These are phyloP conservation scores for Erebia epiphron DNA, from an alignment of 2,888 invertebrate species.

Conservation along the genomic window DNA sequence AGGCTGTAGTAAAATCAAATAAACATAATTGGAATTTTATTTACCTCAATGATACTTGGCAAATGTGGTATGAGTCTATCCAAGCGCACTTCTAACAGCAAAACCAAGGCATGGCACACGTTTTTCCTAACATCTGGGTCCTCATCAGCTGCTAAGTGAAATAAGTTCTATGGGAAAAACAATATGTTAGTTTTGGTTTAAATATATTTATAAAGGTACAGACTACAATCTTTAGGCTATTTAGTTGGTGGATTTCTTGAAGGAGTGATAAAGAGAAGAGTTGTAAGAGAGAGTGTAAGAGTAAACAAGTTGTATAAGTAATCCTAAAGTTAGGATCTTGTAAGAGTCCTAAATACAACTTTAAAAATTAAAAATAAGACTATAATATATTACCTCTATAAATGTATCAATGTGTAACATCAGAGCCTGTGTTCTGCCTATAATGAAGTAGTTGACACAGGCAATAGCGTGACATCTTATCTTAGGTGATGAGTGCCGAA, in stretches of 20 bases:
- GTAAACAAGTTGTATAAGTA: no score
- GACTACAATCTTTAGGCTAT: not conserved
- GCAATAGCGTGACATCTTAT: constrained; percentile 99
- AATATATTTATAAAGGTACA: not conserved
- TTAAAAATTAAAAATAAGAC: constrained; percentile 23
- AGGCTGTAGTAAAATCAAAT: no score
- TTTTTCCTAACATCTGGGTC: constrained; percentile 99
- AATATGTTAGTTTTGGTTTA: not conserved
- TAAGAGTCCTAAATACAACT: not conserved
- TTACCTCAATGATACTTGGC: constrained; percentile 96
- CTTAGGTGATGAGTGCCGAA: constrained; percentile 96
- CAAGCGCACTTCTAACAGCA: constrained; percentile 97
- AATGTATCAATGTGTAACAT: constrained; percentile 97
- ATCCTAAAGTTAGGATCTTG: no score
- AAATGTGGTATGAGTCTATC: constrained; percentile 97
- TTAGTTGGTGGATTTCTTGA: no score
- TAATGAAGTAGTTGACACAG: constrained; percentile 99
- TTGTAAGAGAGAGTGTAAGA: no score
- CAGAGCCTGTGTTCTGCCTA: constrained; percentile 95
- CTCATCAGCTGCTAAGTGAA: constrained; percentile 96
- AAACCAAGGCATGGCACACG: constrained; percentile 98
- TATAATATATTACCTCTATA: constrained; percentile 84
- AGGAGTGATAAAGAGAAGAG: no score
- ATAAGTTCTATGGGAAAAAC: constrained; percentile 87
- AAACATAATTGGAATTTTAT: no score